phyloP scores from a whole-genome alignment of 2,797 vertebrate genomes.

The Spizella passerina region DNA sequence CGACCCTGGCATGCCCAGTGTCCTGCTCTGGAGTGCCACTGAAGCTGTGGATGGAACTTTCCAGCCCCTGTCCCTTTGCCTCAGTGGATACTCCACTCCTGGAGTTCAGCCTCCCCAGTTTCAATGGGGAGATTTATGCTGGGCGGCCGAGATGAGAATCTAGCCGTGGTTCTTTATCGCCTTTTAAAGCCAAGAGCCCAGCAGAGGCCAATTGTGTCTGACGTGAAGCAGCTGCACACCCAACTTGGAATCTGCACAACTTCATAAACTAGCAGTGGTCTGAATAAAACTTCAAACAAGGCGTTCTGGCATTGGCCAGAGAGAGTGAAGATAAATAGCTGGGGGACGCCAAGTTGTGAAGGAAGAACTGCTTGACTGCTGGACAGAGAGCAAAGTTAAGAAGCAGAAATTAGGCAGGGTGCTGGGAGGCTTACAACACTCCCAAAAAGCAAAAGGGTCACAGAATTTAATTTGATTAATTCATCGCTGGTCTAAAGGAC shows the following conservation, averaged over 20 bases:
- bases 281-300: conserved; percentile 70
- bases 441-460: conserved; percentile 61
- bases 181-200: conserved; percentile 58
- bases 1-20: accelerated
- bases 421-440: conserved; percentile 23
- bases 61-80: background rate
- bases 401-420: conserved; percentile 39
- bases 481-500: conserved; percentile 36
- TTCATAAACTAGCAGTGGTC: conserved; percentile 57
- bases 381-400: conserved; percentile 55
- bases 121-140: background rate
- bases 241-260: conserved; percentile 52
- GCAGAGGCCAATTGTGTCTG: conserved; percentile 47
- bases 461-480: conserved; percentile 73
- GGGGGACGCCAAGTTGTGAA: conserved; percentile 22
- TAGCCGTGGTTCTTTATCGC: background rate
- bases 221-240: conserved; percentile 33
- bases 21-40: background rate
- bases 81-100: background rate
- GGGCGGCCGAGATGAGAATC: background rate
- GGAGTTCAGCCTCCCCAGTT: background rate
- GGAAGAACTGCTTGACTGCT: conserved; percentile 30
- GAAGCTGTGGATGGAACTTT: background rate
- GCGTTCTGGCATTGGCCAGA: conserved; percentile 46
- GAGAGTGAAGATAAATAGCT: conserved; percentile 58